A percentile compares a stretch with the other conserved stretches of the same genome.
phyloP scores from a whole-genome alignment of 2,888 invertebrate genomes.

The Lithosia quadra region DNA sequence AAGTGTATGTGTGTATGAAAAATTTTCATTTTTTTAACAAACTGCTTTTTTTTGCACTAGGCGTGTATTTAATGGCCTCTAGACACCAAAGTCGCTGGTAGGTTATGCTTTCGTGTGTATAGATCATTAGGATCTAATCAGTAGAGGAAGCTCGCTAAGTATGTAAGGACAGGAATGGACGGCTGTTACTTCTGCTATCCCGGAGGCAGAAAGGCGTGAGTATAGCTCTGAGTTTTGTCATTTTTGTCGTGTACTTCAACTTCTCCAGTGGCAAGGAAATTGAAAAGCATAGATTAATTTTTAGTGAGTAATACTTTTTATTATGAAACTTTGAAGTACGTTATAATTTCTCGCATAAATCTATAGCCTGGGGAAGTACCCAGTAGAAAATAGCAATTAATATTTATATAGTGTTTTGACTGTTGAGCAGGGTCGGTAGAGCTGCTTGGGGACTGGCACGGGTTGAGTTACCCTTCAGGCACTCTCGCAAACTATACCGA shows the following conservation, averaged over 20 bases:
- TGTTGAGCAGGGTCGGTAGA: background rate
- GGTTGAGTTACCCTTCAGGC: too few species aligned
- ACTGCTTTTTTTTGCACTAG: background rate
- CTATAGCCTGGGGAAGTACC: conserved; percentile 4
- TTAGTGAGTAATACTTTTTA: background rate
- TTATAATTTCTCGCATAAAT: background rate
- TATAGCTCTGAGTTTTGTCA: background rate
- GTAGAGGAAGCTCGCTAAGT: background rate
- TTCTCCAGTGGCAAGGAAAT: conserved; percentile 1
- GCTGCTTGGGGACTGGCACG: background rate
- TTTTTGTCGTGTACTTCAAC: background rate
- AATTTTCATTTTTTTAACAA: background rate
- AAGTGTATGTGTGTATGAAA: background rate
- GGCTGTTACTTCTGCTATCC: background rate
- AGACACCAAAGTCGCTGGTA: background rate
- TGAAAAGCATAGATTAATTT: background rate
- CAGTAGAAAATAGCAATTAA: background rate
- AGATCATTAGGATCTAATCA: background rate
- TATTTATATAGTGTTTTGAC: conserved; percentile 2
- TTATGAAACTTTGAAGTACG: background rate
- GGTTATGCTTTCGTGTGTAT: background rate
- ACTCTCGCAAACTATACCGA: background rate
- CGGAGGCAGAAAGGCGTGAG: background rate
- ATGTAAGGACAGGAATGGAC: background rate
- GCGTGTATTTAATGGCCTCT: background rate